A percentile compares a stretch with the other conserved stretches of the same genome.
Evolutionary conservation across 2,797 vertebrate species (phyloP).

Genomic region (Xerus rutilus): DNA sequence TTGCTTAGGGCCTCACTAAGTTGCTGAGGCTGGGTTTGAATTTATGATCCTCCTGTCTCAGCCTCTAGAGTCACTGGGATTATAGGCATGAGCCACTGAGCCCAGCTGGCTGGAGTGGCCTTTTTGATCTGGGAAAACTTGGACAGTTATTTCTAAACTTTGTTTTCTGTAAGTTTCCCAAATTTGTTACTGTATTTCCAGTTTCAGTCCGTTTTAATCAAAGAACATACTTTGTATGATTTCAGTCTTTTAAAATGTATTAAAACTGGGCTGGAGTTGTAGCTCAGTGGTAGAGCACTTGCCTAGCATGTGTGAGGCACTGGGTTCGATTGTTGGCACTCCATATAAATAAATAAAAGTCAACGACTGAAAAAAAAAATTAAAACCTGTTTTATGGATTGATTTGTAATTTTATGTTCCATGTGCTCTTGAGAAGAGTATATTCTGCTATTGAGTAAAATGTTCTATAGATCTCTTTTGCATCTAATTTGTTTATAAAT

Average conservation of each 20-base stretch:
- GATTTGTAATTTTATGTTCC: background rate
- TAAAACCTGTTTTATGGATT: slow-evolving; percentile 15
- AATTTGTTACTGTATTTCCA: slow-evolving; percentile 4
- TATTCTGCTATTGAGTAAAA: background rate
- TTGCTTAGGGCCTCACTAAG: no score
- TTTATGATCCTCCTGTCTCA: no score
- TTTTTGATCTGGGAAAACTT: slow-evolving; percentile 6
- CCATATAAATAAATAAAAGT: no score
- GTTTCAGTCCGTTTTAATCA: slow-evolving; percentile 43
- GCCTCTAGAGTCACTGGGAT: no score
- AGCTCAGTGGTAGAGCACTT: no score
- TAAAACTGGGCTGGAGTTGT: no score
- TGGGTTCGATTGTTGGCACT: no score
- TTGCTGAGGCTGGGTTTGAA: no score
- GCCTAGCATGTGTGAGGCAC: no score
- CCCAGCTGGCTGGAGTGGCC: background rate
- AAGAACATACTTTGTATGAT: slow-evolving; percentile 32
- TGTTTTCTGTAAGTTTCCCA: slow-evolving; percentile 34
- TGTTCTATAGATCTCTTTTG: background rate
- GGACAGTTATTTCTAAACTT: slow-evolving; percentile 7
- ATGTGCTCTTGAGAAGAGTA: background rate
- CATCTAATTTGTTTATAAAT: background rate
- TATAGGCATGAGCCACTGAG: no score
- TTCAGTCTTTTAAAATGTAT: slow-evolving; percentile 34
- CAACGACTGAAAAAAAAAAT: no score